Conservation (phyloP, 2,797 vertebrate genomes). For the Limnodromus scolopaceus region DNA sequence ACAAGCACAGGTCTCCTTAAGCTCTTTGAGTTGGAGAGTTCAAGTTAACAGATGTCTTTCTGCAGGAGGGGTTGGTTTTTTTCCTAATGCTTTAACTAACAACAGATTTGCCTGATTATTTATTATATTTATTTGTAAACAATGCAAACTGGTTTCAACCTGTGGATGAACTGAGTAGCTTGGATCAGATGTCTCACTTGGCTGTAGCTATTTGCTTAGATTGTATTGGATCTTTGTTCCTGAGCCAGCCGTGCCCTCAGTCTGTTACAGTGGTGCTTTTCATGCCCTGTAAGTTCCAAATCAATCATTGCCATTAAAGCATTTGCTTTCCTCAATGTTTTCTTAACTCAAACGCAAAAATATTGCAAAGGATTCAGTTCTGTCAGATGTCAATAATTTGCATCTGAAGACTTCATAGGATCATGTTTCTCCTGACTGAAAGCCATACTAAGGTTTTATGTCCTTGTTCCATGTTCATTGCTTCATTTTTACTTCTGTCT, state of each 20-base stretch:
- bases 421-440: neutral
- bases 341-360: neutral
- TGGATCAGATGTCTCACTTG: neutral
- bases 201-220: neutral
- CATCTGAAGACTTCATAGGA: neutral
- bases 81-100: neutral
- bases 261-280: neutral
- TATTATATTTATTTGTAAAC: constrained; percentile 21
- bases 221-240: neutral
- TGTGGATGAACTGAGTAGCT: neutral
- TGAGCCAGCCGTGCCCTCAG: neutral
- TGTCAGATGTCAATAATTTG: neutral
- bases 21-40: neutral
- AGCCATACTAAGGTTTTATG: neutral
- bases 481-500: neutral
- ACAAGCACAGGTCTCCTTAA: neutral
- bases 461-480: neutral
- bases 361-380: neutral
- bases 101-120: constrained; percentile 17
- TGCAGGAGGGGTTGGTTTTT: neutral
- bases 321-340: neutral
- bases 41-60: constrained; percentile 19
- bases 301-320: neutral
- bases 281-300: neutral
- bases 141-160: neutral